Evolutionary conservation across 1,140 invertebrate species (phyloP).

Genomic region (Pissodes strobi): DNA sequence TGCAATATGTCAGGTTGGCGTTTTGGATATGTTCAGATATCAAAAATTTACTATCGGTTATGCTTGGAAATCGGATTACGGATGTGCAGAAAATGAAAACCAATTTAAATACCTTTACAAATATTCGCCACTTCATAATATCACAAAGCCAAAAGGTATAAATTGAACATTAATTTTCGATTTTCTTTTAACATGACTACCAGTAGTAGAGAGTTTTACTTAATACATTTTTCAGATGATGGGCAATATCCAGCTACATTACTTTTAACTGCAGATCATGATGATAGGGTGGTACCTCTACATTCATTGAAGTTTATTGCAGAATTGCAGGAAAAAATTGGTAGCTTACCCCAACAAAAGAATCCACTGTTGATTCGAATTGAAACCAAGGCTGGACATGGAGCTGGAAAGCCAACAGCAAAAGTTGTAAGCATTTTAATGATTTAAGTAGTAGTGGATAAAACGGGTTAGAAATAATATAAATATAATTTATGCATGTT

Average conservation of each 20-base stretch:
- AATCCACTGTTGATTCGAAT: constrained; percentile 89
- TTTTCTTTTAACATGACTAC: neutral
- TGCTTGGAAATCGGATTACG: constrained; percentile 96
- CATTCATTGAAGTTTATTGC: constrained; percentile 96
- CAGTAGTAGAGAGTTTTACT: neutral
- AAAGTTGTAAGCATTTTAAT: constrained; percentile 76
- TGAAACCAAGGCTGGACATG: constrained; percentile 96
- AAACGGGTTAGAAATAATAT: constrained; percentile 18
- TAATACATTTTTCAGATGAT: constrained; percentile 40
- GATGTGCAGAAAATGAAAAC: constrained; percentile 84
- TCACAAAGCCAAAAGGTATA: constrained; percentile 66
- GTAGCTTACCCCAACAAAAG: constrained; percentile 67
- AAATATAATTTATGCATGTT: neutral
- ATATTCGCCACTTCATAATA: constrained; percentile 96
- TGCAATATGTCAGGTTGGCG: constrained; percentile 68
- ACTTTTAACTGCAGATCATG: constrained; percentile 94
- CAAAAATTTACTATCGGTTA: constrained; percentile 98
- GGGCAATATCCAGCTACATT: constrained; percentile 88
- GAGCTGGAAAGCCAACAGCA: constrained; percentile 91
- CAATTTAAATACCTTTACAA: constrained; percentile 89
- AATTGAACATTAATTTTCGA: constrained; percentile 6
- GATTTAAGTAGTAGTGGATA: too few species aligned
- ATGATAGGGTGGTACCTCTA: constrained; percentile 94
- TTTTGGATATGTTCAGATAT: constrained; percentile 91
- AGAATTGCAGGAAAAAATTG: constrained; percentile 80